These are phyloP conservation scores for Cylindroiulus punctatus DNA, from an alignment of 2,888 invertebrate species.

Conservation along the genomic window DNA sequence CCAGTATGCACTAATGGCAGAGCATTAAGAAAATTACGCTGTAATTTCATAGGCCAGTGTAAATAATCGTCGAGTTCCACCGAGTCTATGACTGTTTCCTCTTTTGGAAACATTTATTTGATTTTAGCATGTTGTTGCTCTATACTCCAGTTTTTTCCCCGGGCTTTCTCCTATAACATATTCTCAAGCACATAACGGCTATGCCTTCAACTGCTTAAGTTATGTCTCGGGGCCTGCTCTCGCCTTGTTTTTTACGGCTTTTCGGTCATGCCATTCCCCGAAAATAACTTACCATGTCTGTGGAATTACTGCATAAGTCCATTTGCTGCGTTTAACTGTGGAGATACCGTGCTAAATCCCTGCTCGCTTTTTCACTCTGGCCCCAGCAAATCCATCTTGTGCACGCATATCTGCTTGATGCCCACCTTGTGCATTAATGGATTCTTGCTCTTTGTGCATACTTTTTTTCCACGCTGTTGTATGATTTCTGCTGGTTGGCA, in stretches of 20 bases:
- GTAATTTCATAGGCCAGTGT: conserved; percentile 53
- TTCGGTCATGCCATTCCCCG: not conserved
- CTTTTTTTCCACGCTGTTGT: not conserved
- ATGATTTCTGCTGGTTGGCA: not conserved
- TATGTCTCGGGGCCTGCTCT: not conserved
- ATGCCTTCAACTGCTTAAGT: conserved; percentile 14
- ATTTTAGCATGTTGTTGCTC: conserved; percentile 7
- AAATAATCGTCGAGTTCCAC: conserved; percentile 48
- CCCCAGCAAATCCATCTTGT: not conserved
- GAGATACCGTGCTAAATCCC: not conserved
- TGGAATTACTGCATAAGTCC: not conserved
- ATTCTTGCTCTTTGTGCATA: not conserved
- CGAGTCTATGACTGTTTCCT: not conserved
- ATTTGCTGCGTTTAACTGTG: not conserved
- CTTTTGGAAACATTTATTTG: conserved; percentile 27
- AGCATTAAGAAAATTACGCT: conserved; percentile 52
- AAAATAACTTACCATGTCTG: not conserved
- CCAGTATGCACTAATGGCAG: conserved; percentile 44
- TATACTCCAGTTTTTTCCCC: not conserved
- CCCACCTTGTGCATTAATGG: not conserved
- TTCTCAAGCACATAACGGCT: not conserved
- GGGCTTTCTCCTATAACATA: not conserved
- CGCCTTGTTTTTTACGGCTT: not conserved
- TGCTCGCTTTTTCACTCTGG: not conserved
- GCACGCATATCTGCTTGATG: not conserved